Base-by-base conservation (phyloP, 1,140 invertebrate species). In the Diorhabda elongata region DNA sequence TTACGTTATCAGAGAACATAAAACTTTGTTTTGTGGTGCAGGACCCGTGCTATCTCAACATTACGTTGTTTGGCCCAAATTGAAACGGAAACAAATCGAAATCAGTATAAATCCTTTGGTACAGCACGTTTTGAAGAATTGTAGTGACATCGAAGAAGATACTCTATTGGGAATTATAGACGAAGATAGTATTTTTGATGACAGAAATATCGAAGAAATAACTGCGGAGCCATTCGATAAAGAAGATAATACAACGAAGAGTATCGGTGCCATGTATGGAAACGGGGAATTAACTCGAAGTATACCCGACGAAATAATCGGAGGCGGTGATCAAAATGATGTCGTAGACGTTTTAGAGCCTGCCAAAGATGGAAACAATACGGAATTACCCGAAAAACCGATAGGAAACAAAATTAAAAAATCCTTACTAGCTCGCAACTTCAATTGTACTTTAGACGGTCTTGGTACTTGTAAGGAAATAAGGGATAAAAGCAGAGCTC, bases 1-100 rank as follows among this genome's bases (percentile, higher is more conserved):
- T 7, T 67, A 44, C 60, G 4, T 41, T 7, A 67, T 67, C 26
- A 67, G 60, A 67, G 57, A 67, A 47, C 65, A 67, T n/a, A 67
- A 67, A 60, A 67, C 57, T 4, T 60, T 67, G 44, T 60, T 45
- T 60, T 67, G 65, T 67, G 65, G 65, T n/a, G 57, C 65, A 9
- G 65, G 65, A 42, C 65, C 65, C 8, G 11, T 67, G 6, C 58
- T 67, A 11, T 60, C 58, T 7, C 42, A 67, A 44, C 57, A 59
- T 67, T 67, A 44, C 58, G 45, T 67, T n/a, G 57, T 42, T 11
- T 67, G 65, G 65, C 65, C 65, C 4, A 67, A 67, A 60, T 41
- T 59, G 5, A 67, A 67, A 9, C 59, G 42, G 47, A 59, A 67
- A 60, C 57, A 60, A 67, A 67, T 67, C 44, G 65, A 67, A 60